Conservation (phyloP, 1,140 invertebrate species). For the Cryptotermes secundus region DNA sequence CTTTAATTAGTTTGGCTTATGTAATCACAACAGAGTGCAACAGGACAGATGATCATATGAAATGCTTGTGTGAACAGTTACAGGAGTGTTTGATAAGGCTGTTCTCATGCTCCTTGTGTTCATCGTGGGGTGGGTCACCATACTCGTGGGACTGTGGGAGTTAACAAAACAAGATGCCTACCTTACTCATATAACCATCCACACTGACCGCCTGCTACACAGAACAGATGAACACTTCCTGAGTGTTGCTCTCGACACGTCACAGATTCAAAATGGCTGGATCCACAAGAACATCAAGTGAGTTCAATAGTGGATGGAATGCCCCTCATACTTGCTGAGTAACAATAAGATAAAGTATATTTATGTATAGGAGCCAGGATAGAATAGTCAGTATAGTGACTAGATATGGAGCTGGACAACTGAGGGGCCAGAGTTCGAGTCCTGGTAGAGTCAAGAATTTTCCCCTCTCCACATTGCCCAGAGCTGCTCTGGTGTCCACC, state of each 20-base stretch:
- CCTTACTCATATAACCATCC: background rate
- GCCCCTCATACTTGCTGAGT: no score
- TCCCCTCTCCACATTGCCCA: no score
- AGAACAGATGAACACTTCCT: conserved; percentile 29
- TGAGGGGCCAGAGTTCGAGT: no score
- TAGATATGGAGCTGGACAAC: no score
- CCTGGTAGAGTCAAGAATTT: no score
- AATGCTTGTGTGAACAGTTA: background rate
- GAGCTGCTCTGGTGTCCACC: no score
- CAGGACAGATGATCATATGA: no score
- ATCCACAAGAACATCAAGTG: conserved; percentile 31
- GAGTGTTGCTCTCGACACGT: conserved; percentile 35
- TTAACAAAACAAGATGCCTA: background rate
- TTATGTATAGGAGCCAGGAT: no score
- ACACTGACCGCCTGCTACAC: conserved; percentile 20
- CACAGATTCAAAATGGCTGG: conserved; percentile 33
- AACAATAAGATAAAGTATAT: no score
- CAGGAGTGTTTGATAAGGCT: background rate
- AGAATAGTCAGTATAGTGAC: no score
- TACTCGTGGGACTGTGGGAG: background rate
- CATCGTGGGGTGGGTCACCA: background rate
- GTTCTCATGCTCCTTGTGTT: background rate
- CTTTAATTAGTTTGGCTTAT: no score
- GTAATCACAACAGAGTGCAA: no score
- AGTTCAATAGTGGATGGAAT: background rate